phyloP scores from a whole-genome alignment of 2,888 invertebrate genomes.

The Sericinus montela region DNA sequence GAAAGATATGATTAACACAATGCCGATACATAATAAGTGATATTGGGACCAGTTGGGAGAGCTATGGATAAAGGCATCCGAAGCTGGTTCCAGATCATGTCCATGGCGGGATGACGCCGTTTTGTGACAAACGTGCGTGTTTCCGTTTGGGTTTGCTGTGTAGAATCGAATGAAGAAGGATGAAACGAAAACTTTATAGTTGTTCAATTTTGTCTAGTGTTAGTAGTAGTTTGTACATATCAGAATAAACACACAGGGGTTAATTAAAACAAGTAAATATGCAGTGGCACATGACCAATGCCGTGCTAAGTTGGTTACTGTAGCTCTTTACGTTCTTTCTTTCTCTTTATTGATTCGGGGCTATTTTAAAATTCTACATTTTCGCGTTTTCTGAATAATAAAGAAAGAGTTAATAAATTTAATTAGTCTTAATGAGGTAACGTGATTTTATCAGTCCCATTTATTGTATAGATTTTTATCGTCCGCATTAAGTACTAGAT shows the following conservation, averaged over 20 bases:
- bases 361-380: slow-evolving; percentile 7
- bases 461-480: slow-evolving; percentile 7
- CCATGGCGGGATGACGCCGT: slow-evolving; percentile 53
- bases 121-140: slow-evolving; percentile 43
- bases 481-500: neutral
- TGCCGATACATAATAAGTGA: slow-evolving; percentile 74
- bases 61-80: slow-evolving; percentile 56
- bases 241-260: slow-evolving; percentile 25
- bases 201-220: too few species aligned
- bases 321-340: slow-evolving; percentile 26
- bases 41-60: slow-evolving; percentile 70
- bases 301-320: slow-evolving; percentile 11
- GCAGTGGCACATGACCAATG: slow-evolving; percentile 38
- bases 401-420: slow-evolving; percentile 16
- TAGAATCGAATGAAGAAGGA: too few species aligned
- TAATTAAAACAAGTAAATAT: slow-evolving; percentile 37
- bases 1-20: slow-evolving; percentile 77
- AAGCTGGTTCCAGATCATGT: slow-evolving; percentile 60
- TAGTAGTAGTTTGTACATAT: slow-evolving; percentile 28
- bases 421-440: slow-evolving; percentile 14
- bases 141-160: slow-evolving; percentile 28
- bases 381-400: slow-evolving; percentile 13
- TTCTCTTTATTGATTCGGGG: slow-evolving; percentile 19
- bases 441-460: slow-evolving; percentile 13
- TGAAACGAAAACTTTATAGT: too few species aligned